phyloP scores from a whole-genome alignment of 2,888 invertebrate species.

The Athalia circularis region DNA sequence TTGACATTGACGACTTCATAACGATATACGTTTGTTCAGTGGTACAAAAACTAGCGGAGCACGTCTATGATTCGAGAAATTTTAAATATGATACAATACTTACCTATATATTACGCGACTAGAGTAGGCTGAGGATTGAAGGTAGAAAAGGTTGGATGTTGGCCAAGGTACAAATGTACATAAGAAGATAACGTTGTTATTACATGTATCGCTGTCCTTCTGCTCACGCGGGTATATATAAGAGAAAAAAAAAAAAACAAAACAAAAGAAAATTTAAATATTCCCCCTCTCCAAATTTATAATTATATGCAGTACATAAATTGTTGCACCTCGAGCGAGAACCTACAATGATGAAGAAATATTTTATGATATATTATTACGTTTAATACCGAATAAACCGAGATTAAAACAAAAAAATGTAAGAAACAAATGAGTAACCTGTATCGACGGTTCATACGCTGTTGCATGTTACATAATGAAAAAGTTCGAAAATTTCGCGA shows the following conservation, averaged over 20 bases:
- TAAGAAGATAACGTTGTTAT: conserved; percentile 71
- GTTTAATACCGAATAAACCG: too few species aligned
- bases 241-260: neutral
- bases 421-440: too few species aligned
- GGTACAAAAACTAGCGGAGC: too few species aligned
- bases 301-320: neutral
- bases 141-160: conserved; percentile 65
- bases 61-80: neutral
- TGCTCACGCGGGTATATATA: conserved; percentile 48
- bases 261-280: conserved; percentile 24
- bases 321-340: conserved; percentile 28
- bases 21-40: too few species aligned
- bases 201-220: conserved; percentile 58
- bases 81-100: neutral
- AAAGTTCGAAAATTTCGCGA: too few species aligned
- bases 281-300: too few species aligned
- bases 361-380: too few species aligned
- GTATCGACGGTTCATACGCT: too few species aligned
- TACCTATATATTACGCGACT: neutral
- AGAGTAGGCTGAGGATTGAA: neutral
- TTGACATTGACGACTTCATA: neutral
- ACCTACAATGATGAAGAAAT: neutral
- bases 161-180: conserved; percentile 74
- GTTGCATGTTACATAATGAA: too few species aligned
- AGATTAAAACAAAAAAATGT: too few species aligned